Conservation (phyloP, 2,888 invertebrate species). For the Liodrosophila aerea region DNA sequence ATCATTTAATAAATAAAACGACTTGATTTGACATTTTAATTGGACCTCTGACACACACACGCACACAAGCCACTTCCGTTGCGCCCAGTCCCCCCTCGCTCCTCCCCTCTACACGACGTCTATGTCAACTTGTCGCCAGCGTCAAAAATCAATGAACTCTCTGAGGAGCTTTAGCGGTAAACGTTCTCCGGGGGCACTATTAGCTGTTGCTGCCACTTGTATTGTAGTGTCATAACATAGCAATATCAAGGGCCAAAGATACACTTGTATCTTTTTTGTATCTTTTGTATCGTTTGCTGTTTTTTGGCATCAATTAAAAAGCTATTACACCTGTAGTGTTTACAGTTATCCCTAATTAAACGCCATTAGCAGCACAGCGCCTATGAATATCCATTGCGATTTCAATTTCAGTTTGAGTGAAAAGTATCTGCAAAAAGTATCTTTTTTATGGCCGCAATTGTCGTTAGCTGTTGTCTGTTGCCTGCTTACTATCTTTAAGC, state of each 20-base stretch:
- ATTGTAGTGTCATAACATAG: background rate
- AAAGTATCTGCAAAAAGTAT: conserved; percentile 21
- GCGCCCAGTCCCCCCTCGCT: background rate
- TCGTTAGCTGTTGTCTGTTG: conserved; percentile 9
- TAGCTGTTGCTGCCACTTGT: conserved; percentile 34
- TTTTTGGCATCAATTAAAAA: conserved; percentile 57
- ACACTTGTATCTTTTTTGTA: background rate
- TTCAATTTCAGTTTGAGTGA: conserved; percentile 26
- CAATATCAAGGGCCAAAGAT: conserved; percentile 1
- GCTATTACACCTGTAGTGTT: conserved; percentile 38
- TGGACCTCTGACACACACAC: conserved; percentile 58
- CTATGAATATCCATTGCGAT: conserved; percentile 52
- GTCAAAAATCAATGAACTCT: conserved; percentile 75
- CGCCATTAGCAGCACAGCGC: conserved; percentile 47
- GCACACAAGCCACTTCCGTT: background rate
- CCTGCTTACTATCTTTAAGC: no score
- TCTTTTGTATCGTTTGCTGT: conserved; percentile 6
- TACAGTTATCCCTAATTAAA: conserved; percentile 45
- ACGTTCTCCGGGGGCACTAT: conserved; percentile 62
- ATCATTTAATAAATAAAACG: conserved; percentile 74
- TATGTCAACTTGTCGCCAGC: conserved; percentile 35
- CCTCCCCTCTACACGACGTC: background rate
- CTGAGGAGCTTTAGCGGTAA: conserved; percentile 55
- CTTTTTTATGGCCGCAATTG: conserved; percentile 11
- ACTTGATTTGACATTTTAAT: conserved; percentile 76